These are phyloP conservation scores for Oncorhynchus clarkii DNA, from an alignment of 2,113 vertebrate genomes.

Conservation along the genomic window DNA sequence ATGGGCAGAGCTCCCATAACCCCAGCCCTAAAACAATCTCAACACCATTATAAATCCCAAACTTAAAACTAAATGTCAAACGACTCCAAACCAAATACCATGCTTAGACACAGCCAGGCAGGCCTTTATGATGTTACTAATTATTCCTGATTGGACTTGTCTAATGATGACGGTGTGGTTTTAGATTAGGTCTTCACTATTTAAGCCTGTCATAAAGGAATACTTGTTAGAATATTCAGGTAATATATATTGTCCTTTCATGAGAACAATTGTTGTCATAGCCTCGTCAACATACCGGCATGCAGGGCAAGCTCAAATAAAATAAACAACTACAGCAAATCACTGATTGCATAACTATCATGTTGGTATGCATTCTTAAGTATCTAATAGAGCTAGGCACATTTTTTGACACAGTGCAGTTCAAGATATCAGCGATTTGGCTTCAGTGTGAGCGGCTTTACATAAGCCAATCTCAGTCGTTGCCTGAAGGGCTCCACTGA, in stretches of 20 bases:
- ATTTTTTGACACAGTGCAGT: not conserved
- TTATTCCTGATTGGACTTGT: constrained; percentile 20
- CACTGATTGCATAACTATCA: not conserved
- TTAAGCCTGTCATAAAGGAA: not conserved
- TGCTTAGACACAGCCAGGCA: too few relatives aligned
- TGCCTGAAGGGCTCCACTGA: constrained; percentile 14
- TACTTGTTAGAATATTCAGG: not conserved
- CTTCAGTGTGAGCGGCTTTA: constrained; percentile 2
- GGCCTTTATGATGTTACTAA: constrained; percentile 7
- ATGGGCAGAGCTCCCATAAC: not conserved
- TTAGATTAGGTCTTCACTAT: constrained; percentile 2
- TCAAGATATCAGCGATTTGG: not conserved
- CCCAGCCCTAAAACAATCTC: constrained; percentile 15
- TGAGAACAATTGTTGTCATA: not conserved
- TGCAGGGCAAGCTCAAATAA: not conserved
- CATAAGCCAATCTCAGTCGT: constrained; percentile 7
- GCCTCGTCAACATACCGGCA: not conserved
- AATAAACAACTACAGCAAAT: not conserved
- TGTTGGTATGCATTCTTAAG: not conserved
- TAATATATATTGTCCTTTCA: not conserved
- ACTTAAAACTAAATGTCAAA: constrained; percentile 16
- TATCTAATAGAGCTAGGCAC: not conserved
- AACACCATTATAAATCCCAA: too few relatives aligned
- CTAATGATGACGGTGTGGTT: not conserved
- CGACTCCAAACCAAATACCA: constrained; percentile 18